Base-by-base conservation (phyloP, 2,888 invertebrate species). In the Thera britannica region DNA sequence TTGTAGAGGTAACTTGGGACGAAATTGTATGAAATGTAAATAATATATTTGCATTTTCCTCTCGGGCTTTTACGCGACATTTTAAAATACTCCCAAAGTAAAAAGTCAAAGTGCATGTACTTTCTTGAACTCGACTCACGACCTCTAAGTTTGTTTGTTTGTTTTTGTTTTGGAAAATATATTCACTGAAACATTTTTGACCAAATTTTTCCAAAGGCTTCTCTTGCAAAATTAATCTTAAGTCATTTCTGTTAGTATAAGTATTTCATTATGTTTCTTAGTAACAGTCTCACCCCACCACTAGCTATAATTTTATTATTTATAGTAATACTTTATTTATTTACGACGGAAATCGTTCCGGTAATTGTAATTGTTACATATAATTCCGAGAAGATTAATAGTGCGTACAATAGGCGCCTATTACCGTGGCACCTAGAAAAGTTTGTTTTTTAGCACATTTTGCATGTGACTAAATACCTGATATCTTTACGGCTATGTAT, bases 341-440 rank as follows among this genome's bases (percentile, higher is more conserved):
- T 68, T 62, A 67, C 59, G 60, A 38, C 65, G 52, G 44, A 57
- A 64, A 70, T 63, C 23, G 48, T 67, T 70, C 71, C 56, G 60
- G 61, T 69, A 62, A 73, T 71, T 71, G 63, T 67, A 71, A 67
- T 66, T 41, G 65, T 66, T 64, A 66, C 68, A 67, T 72, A 68
- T 71, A 67, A 73, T 67, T 65, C 58, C 36, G 48, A 34, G 57
- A 56, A 67, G 69, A 72, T 72, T 72, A 70, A 71, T 73, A 70
- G 67, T 62, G 62, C 56, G 35, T 65, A 12, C 12, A 55, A 34
- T 36, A 54, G 8, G 3, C 58, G 12, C 36, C 34, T 65, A 12
- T 54, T 58, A 44, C 54, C 49, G 23, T 65, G 65, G 61, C 68
- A 58, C 51, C 23, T 58, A 60, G 35, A 34, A 7, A 7, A 41